Percentiles rank a stretch among this genome's conserved stretches.
phyloP scores from a whole-genome alignment of 64 coral and sea anemone genomes.

The Stichodactyla helianthus region DNA sequence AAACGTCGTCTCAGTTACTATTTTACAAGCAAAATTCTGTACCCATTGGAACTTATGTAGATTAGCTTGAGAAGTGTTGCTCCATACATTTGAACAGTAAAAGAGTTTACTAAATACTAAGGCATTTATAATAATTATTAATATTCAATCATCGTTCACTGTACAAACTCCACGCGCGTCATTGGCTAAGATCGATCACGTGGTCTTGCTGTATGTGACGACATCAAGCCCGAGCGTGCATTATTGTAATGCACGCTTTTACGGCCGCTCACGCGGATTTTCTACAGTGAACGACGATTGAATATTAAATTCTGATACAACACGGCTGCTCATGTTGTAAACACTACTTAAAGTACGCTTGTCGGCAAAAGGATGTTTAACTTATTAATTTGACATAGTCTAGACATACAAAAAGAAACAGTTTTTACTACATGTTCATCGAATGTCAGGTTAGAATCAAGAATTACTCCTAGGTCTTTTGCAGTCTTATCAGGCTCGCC shows the following conservation, averaged over 20 bases:
- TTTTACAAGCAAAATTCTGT: slow-evolving; percentile 13
- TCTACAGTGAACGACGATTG: no score
- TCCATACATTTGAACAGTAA: slow-evolving; percentile 13
- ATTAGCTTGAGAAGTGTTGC: neutral
- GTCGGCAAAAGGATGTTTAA: neutral
- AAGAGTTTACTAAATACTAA: slow-evolving; percentile 31
- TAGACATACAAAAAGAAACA: neutral
- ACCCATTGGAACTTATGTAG: neutral
- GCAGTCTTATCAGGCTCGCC: neutral
- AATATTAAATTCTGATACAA: no score
- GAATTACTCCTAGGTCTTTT: slow-evolving; percentile 8
- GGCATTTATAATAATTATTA: slow-evolving; percentile 5
- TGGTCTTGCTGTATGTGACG: no score
- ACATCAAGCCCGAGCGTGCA: no score
- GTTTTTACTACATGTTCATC: neutral
- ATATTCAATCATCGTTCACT: no score
- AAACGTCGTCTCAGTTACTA: neutral
- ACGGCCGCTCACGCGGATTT: no score
- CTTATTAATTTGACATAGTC: neutral
- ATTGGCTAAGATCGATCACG: no score
- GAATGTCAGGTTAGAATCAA: slow-evolving; percentile 8
- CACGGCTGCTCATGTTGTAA: no score
- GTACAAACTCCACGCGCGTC: no score
- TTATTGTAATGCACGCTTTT: no score
- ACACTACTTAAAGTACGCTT: no score